These are phyloP conservation scores for Trinectes maculatus DNA, from an alignment of 2,113 vertebrate species.

Conservation along the genomic window DNA sequence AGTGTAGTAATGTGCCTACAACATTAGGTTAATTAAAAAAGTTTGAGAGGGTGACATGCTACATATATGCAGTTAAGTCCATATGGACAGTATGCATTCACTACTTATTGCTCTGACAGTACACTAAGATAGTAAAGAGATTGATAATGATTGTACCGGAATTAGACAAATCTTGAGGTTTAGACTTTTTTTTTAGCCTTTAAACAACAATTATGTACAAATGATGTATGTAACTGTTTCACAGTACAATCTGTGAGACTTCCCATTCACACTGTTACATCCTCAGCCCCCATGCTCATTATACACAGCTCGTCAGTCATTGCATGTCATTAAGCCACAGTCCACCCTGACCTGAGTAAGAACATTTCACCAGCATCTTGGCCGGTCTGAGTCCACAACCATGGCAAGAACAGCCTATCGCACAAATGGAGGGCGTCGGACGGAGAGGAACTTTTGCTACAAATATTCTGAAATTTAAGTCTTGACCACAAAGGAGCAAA, in stretches of 20 bases:
- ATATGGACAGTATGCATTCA: neutral
- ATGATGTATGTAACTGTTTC: no score
- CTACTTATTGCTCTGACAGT: neutral
- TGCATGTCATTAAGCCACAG: constrained; percentile 56
- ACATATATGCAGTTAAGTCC: no score
- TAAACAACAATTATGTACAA: neutral
- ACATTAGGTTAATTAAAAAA: no score
- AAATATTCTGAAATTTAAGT: constrained; percentile 51
- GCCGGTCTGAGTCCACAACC: constrained; percentile 65
- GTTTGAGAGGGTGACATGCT: no score
- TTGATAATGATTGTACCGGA: neutral
- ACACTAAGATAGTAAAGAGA: neutral
- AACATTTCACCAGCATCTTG: constrained; percentile 65
- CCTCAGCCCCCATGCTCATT: constrained; percentile 75
- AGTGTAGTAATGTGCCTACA: no score
- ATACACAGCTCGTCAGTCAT: constrained; percentile 61
- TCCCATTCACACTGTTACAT: constrained; percentile 58
- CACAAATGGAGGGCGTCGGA: constrained; percentile 65
- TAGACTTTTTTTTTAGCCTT: neutral
- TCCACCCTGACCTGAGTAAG: constrained; percentile 63
- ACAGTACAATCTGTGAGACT: neutral
- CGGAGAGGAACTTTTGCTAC: constrained; percentile 47
- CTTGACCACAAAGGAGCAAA: constrained; percentile 55
- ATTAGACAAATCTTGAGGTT: neutral
- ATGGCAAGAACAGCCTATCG: constrained; percentile 59